Percentiles rank a stretch among this genome's conserved stretches.
Evolutionary conservation across 2,797 vertebrate genomes (phyloP).

Genomic region (Lagocephalus sceleratus): DNA sequence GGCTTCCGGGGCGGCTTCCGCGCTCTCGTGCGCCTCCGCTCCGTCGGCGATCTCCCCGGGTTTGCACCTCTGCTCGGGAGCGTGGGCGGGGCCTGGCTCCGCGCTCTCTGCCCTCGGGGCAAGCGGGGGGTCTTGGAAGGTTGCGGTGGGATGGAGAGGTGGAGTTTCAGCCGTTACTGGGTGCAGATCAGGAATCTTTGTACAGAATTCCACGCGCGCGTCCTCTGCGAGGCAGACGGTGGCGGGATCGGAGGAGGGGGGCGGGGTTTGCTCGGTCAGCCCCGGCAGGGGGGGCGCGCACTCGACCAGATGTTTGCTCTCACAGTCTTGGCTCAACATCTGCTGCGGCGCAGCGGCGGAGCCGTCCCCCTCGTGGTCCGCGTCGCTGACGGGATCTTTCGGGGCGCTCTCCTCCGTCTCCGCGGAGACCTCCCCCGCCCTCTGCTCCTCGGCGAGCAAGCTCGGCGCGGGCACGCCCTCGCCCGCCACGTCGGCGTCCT

Average conservation of each 20-base stretch:
- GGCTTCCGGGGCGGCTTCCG: conserved; percentile 33
- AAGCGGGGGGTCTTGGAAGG: too few relatives aligned
- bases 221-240: conserved; percentile 43
- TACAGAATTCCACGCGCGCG: conserved; percentile 46
- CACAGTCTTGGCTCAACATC: conserved; percentile 60
- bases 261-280: conserved; percentile 65
- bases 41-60: conserved; percentile 30
- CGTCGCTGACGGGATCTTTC: conserved; percentile 73
- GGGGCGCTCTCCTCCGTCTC: conserved; percentile 69
- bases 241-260: conserved; percentile 57
- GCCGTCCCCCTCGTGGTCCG: conserved; percentile 64
- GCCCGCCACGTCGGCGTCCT: conserved; percentile 81
- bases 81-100: too few relatives aligned
- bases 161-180: too few relatives aligned
- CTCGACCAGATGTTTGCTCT: conserved; percentile 63
- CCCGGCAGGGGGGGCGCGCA: conserved; percentile 47
- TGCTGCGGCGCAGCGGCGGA: conserved; percentile 60
- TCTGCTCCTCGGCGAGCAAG: conserved; percentile 74
- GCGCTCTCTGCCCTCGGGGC: not conserved
- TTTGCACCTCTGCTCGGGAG: conserved; percentile 15
- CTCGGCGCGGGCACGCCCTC: conserved; percentile 79
- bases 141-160: too few relatives aligned
- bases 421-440: conserved; percentile 67
- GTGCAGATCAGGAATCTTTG: conserved; percentile 33
- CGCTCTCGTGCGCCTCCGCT: conserved; percentile 35